A percentile compares a stretch with the other conserved stretches of the same genome.
phyloP scores from a whole-genome alignment of 2,113 vertebrate species.

The Prolemur simus region DNA sequence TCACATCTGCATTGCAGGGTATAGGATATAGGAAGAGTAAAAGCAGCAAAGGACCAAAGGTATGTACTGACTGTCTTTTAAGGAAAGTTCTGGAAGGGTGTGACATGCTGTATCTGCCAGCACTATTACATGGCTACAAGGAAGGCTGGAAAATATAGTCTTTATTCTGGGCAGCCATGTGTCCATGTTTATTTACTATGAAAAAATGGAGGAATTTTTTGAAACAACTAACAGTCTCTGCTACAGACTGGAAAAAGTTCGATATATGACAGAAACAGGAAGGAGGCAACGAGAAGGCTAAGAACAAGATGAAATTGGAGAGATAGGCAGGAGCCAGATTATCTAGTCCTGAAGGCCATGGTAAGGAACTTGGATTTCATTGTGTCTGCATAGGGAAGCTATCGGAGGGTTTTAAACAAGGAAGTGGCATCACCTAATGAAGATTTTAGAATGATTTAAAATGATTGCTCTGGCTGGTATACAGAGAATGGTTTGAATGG shows the following conservation, averaged over 20 bases:
- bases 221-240: neutral
- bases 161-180: neutral
- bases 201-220: neutral
- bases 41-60: neutral
- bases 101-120: neutral
- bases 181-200: neutral
- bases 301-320: neutral
- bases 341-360: neutral
- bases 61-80: neutral
- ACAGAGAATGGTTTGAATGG: neutral
- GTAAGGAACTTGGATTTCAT: neutral
- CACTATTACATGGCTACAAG: neutral
- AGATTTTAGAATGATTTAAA: neutral
- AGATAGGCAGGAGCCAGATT: neutral
- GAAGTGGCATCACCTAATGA: neutral
- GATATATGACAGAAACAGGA: neutral
- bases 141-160: neutral
- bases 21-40: neutral
- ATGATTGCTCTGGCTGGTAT: neutral
- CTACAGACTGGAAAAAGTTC: neutral
- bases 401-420: neutral
- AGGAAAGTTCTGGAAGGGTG: neutral
- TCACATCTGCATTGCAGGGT: neutral
- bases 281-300: neutral
- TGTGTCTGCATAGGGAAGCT: neutral